phyloP scores from a whole-genome alignment of 2,888 invertebrate genomes.

The Erynnis tages region DNA sequence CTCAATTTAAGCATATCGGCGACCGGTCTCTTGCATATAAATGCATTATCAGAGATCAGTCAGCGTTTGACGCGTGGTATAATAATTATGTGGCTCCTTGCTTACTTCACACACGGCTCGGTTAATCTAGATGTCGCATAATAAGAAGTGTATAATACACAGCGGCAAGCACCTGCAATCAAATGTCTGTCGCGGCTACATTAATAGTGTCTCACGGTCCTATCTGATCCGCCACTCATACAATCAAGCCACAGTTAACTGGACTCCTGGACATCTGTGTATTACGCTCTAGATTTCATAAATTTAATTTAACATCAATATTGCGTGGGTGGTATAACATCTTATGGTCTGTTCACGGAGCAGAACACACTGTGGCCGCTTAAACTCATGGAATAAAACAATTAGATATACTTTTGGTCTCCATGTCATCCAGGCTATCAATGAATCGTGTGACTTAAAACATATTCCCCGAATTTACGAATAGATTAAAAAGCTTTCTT shows the following conservation, averaged over 20 bases:
- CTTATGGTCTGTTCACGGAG: too few relatives aligned
- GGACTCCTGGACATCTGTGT: too few relatives aligned
- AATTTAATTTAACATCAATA: too few relatives aligned
- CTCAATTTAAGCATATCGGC: conserved; percentile 52
- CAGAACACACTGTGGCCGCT: too few relatives aligned
- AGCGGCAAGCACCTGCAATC: conserved; percentile 58
- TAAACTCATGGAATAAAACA: too few relatives aligned
- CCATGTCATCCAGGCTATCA: too few relatives aligned
- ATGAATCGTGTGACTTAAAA: too few relatives aligned
- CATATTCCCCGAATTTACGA: too few relatives aligned
- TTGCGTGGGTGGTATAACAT: too few relatives aligned
- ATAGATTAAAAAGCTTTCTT: too few relatives aligned
- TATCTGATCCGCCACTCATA: conserved; percentile 49
- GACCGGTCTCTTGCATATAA: conserved; percentile 45
- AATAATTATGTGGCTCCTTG: conserved; percentile 53
- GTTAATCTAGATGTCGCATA: conserved; percentile 37
- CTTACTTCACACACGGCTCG: conserved; percentile 40
- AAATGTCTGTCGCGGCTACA: conserved; percentile 61
- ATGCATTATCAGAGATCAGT: conserved; percentile 61
- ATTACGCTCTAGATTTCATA: too few relatives aligned
- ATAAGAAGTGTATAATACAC: conserved; percentile 53
- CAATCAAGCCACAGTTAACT: conserved; percentile 32
- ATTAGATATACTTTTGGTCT: too few relatives aligned
- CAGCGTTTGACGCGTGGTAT: conserved; percentile 62
- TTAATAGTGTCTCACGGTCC: conserved; percentile 60